phyloP scores from a whole-genome alignment of 2,113 vertebrate species.

The Anoplopoma fimbria region DNA sequence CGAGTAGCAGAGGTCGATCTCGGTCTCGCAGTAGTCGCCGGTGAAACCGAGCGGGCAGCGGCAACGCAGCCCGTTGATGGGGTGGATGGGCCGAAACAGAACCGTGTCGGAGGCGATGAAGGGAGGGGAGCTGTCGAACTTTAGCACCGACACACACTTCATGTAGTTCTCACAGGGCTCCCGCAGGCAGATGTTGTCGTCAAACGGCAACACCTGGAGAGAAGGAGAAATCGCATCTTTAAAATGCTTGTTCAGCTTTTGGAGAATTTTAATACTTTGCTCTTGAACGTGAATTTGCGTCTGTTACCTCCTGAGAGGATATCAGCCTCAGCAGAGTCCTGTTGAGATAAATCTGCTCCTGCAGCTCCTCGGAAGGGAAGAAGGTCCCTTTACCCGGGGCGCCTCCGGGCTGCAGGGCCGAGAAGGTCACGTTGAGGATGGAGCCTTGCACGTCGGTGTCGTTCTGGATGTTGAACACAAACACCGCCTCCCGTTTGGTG shows the following conservation, averaged over 20 bases:
- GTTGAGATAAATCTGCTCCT: constrained; percentile 98
- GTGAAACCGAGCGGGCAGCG: constrained; percentile 95
- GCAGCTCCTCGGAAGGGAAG: constrained; percentile 95
- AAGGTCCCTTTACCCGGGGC: constrained; percentile 83
- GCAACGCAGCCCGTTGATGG: constrained; percentile 94
- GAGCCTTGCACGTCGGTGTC: constrained; percentile 93
- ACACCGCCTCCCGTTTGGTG: constrained; percentile 90
- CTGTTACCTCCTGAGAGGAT: constrained; percentile 87
- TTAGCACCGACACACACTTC: constrained; percentile 96
- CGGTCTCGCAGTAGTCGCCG: constrained; percentile 95
- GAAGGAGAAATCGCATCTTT: background rate
- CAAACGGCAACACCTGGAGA: constrained; percentile 91
- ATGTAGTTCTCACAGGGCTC: constrained; percentile 99
- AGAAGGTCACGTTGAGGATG: constrained; percentile 97
- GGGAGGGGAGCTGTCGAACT: constrained; percentile 95
- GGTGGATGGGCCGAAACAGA: constrained; percentile 96
- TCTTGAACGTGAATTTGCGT: background rate
- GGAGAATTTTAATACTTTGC: background rate
- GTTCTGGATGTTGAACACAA: constrained; percentile 97
- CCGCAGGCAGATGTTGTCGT: constrained; percentile 96
- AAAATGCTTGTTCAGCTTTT: background rate
- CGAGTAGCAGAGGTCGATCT: constrained; percentile 97
- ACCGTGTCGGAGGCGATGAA: constrained; percentile 94
- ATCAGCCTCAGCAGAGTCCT: constrained; percentile 91
- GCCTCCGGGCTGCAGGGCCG: constrained; percentile 90